Base-by-base conservation (phyloP, 2,888 invertebrate species). In the Galerucella nymphaeae region DNA sequence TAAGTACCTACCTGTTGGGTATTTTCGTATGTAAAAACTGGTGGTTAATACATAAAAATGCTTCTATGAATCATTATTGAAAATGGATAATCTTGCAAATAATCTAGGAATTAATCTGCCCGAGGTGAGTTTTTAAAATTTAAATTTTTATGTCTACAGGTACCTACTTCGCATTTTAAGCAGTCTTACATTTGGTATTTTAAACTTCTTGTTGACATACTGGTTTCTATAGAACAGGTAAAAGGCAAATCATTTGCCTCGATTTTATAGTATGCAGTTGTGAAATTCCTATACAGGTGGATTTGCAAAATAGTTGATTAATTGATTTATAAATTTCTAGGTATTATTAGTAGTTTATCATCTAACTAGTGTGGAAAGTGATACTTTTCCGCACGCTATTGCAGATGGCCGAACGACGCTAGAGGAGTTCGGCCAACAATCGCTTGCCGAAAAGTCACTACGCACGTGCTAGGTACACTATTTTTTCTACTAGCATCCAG, bases 11-110 rank as follows among this genome's bases (percentile, higher is more conserved):
- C 55, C 57, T 58, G 66, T 16, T 20, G 18, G 48, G 57, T 66
- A 66, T 42, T 66, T 38, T n/a, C 30, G 30, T 16, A n/a, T 65
- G 16, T 30, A 50, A 65, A 50, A 57, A 55, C 66, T 55, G 59
- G 70, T 70, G 70, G 57, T 48, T 70, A 16, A 66, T 59, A 42
- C 11, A 23, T 16, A 55, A 63, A 66, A 53, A 72, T 72, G 68
- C 42, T 64, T 14, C 50, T 66, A 66, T 67, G 48, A 66, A 62
- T 70, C 41, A 66, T 38, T 53, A 30, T 20, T 55, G 20, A 70
- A 67, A 66, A 85, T 85, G 85, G 85, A 85, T 81, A 83, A 84
- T 75, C 79, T 85, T 64, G 80, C 84, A 74, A 85, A 85, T 76
- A 85, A 85, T 80, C 78, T 85, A 75, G 80, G 82, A 64, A 78